Evolutionary conservation across 2,797 vertebrate genomes (phyloP), one percentile per base, ranked within the genome.

Genomic region (Phrynocephalus forsythii): DNA sequence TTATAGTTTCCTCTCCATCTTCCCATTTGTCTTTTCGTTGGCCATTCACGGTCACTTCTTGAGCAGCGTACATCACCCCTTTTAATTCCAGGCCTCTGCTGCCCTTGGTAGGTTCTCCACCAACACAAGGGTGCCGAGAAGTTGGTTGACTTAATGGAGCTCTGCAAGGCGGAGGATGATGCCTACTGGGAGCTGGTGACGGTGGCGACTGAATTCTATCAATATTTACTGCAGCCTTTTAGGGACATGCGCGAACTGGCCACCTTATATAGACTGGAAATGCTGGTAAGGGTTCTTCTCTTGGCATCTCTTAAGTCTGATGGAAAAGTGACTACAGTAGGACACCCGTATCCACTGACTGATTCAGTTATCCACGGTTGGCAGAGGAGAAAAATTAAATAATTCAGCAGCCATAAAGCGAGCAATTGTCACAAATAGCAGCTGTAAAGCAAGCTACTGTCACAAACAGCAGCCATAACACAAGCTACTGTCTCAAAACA

Each of bases 181-280:
- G 95, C 95, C 2, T 99, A 98, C 95, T 96, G 97, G 91, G 98
- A 98, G 79, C 94, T 99, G 89, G 98, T 98, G 91, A 97, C 97
- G 33, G 93, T 95, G 83, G 98, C 98, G 88, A 99, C 98, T 8
- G 95, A 94, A 63, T 98, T 98, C 96, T 99, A 98, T 95, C 99
- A 99, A 95, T 98, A 98, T 94, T 97, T 99, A 90, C 95, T 99
- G 90, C 97, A 98, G 94, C 99, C 99, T 0, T 99, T 99, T 90
- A 97, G 99, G 93, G 98, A 98, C 95, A 98, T 98, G 98, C 96
- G 99, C 82, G 99, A 99, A 94, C 95, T 98, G 91, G 98, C 98
- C 0, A 97, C 98, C 1, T 97, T 98, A 84, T 98, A 97, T 95
- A 99, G 97, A 95, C 97, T 98, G 95, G 97, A 98, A 95, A 98